These are phyloP conservation scores for Biston betularia DNA, from an alignment of 2,888 invertebrate genomes.

Conservation along the genomic window DNA sequence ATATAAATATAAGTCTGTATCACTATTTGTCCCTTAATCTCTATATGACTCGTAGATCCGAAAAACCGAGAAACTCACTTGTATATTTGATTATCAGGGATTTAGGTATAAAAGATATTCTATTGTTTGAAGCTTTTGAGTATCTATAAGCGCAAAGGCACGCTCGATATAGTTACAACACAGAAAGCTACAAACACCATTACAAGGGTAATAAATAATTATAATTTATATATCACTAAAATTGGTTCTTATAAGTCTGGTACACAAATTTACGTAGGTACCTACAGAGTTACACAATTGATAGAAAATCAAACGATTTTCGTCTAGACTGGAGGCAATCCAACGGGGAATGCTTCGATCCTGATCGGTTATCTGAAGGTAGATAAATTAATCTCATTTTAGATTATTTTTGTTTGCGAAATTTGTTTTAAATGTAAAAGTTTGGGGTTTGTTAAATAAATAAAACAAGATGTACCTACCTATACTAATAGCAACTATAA, in stretches of 20 bases:
- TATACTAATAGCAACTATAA: too few relatives aligned
- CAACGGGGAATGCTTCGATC: conserved; percentile 58
- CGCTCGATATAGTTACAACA: too few relatives aligned
- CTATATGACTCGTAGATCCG: too few relatives aligned
- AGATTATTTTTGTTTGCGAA: conserved; percentile 60
- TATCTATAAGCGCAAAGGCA: too few relatives aligned
- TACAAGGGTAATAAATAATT: neutral
- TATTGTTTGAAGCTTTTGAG: too few relatives aligned
- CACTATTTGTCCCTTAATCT: too few relatives aligned
- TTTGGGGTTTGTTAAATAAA: neutral
- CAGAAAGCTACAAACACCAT: neutral
- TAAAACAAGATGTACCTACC: too few relatives aligned
- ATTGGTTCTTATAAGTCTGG: neutral
- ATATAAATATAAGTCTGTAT: too few relatives aligned
- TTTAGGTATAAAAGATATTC: too few relatives aligned
- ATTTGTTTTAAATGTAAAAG: neutral
- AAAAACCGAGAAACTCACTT: too few relatives aligned
- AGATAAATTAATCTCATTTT: conserved; percentile 66
- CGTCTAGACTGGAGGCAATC: conserved; percentile 66
- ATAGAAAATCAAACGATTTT: conserved; percentile 59
- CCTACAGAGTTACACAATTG: conserved; percentile 1
- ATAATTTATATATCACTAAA: neutral
- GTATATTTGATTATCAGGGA: too few relatives aligned
- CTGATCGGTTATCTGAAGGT: conserved; percentile 58
- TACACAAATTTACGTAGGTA: conserved; percentile 3